Evolutionary conservation across 2,888 invertebrate species (phyloP).

Genomic region (Parapristionchus giblindavisi): DNA sequence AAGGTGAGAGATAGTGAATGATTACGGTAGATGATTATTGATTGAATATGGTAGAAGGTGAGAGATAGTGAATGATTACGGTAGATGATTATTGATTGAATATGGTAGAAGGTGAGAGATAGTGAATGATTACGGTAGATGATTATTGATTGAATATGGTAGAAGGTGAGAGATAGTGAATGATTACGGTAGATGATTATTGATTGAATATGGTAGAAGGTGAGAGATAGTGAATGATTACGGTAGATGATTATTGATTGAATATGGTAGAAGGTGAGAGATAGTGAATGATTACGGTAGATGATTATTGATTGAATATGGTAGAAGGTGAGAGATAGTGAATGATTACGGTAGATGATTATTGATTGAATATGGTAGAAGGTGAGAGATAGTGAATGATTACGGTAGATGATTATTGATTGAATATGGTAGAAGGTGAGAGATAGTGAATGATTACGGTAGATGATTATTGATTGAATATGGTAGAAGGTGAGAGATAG

Average conservation of each 20-base stretch:
- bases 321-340: background rate
- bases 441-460: background rate
- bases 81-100: background rate
- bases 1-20: background rate
- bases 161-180: background rate
- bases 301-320: background rate
- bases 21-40: background rate
- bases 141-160: background rate
- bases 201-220: background rate
- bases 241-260: background rate
- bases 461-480: background rate
- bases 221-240: background rate
- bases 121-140: background rate
- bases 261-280: background rate
- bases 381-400: background rate
- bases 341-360: background rate
- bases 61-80: background rate
- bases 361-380: background rate
- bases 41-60: background rate
- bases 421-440: background rate
- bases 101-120: background rate
- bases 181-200: background rate
- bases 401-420: background rate
- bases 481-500: background rate
- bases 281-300: background rate